These are phyloP conservation scores for human (Homo sapiens) DNA, from an alignment of 2,113 vertebrate genomes.

Conservation along the genomic window DNA sequence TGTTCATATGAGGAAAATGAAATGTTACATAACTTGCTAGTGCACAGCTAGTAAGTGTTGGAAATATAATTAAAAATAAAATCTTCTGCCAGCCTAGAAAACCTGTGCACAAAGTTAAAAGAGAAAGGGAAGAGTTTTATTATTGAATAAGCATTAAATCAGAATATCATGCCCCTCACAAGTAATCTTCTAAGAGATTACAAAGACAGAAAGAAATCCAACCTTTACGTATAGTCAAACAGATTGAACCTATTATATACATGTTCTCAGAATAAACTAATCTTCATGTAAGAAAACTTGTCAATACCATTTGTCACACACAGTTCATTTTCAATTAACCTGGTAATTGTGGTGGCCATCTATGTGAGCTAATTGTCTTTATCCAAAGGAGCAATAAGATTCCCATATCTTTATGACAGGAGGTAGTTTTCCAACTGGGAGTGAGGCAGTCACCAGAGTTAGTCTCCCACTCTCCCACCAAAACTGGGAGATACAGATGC, in stretches of 20 bases:
- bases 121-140: not conserved
- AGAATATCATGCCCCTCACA: not conserved
- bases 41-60: not conserved
- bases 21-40: not conserved
- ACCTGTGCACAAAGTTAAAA: not conserved
- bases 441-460: not conserved
- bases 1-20: not conserved
- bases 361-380: not conserved
- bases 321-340: not conserved
- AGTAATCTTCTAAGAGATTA: not conserved
- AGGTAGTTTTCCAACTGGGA: not conserved
- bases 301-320: not conserved
- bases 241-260: not conserved
- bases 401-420: not conserved
- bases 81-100: not conserved
- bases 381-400: not conserved
- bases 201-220: not conserved
- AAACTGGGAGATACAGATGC: not conserved
- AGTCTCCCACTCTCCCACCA: not conserved
- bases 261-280: not conserved
- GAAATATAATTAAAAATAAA: constrained; percentile 13
- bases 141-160: not conserved
- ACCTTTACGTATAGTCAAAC: not conserved
- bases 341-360: not conserved
- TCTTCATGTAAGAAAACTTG: not conserved